phyloP scores from a whole-genome alignment of 2,113 vertebrate species.

The Platysternon megacephalum region DNA sequence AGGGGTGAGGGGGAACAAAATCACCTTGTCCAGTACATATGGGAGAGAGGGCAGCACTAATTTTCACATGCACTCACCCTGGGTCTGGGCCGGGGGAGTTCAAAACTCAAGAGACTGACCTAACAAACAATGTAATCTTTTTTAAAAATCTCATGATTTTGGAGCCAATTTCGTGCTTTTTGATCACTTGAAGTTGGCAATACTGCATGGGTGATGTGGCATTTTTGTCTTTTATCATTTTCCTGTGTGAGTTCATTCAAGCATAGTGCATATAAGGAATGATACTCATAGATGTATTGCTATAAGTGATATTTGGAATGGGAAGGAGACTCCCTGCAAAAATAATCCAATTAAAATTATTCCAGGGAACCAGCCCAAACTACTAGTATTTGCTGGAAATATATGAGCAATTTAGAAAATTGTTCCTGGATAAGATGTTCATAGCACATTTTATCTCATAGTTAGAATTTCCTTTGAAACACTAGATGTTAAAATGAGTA shows the following conservation, averaged over 20 bases:
- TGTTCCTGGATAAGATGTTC: constrained; percentile 36
- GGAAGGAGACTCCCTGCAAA: constrained; percentile 39
- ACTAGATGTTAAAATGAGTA: not conserved
- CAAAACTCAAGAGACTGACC: too few relatives aligned
- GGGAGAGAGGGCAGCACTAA: too few relatives aligned
- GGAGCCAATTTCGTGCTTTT: not conserved
- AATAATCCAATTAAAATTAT: constrained; percentile 32
- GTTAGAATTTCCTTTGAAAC: constrained; percentile 7
- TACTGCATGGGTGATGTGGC: not conserved
- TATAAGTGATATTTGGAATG: constrained; percentile 2
- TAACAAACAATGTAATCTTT: too few relatives aligned
- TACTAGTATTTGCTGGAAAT: constrained; percentile 40
- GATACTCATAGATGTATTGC: not conserved
- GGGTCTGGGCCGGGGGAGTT: too few relatives aligned
- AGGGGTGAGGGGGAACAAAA: too few relatives aligned
- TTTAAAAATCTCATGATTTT: not conserved
- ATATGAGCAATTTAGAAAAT: constrained; percentile 21
- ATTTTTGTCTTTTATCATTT: not conserved
- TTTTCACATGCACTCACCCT: too few relatives aligned
- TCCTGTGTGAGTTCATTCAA: not conserved
- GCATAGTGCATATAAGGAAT: not conserved
- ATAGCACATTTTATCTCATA: not conserved
- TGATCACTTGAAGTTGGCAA: not conserved
- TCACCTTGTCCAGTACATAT: too few relatives aligned
- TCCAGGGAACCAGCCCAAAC: constrained; percentile 57